Evolutionary conservation across 1,140 invertebrate species (phyloP).

Genomic region (Drosophila arizonae): DNA sequence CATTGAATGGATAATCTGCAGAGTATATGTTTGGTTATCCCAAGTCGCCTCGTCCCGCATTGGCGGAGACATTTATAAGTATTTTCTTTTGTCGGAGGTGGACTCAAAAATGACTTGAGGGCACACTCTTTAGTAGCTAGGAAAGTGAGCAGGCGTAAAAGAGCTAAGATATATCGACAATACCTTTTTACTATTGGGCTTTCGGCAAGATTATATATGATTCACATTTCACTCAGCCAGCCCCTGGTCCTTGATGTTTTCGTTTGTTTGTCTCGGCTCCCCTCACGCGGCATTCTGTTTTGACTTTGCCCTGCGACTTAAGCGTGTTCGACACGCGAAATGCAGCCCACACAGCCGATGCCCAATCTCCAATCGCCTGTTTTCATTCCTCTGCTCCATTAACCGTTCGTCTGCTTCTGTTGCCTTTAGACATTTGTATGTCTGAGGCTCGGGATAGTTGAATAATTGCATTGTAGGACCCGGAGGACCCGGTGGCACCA

Average conservation of each 20-base stretch:
- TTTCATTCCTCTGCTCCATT: not conserved
- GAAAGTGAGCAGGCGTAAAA: too few species aligned
- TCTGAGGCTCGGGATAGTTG: constrained; percentile 18
- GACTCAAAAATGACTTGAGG: too few species aligned
- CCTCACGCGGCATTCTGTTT: constrained; percentile 33
- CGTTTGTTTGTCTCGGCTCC: constrained; percentile 39
- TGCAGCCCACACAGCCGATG: constrained; percentile 43
- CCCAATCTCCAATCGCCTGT: constrained; percentile 7
- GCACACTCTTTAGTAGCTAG: too few species aligned
- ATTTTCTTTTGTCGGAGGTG: too few species aligned
- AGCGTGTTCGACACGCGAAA: constrained; percentile 82
- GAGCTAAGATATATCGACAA: too few species aligned
- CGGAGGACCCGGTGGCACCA: not conserved
- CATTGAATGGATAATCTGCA: not conserved
- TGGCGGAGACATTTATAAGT: too few species aligned
- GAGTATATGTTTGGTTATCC: too few species aligned
- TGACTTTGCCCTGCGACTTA: constrained; percentile 69
- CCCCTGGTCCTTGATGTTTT: not conserved
- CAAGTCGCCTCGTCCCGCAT: too few species aligned
- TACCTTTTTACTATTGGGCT: too few species aligned
- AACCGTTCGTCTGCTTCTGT: constrained; percentile 49
- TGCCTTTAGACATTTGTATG: constrained; percentile 60
- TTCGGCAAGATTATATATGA: too few species aligned
- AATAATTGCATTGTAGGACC: constrained; percentile 56
- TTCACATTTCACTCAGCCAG: too few species aligned